Evolutionary conservation across 2,113 vertebrate genomes (phyloP).

Genomic region (Litocranius walleri): DNA sequence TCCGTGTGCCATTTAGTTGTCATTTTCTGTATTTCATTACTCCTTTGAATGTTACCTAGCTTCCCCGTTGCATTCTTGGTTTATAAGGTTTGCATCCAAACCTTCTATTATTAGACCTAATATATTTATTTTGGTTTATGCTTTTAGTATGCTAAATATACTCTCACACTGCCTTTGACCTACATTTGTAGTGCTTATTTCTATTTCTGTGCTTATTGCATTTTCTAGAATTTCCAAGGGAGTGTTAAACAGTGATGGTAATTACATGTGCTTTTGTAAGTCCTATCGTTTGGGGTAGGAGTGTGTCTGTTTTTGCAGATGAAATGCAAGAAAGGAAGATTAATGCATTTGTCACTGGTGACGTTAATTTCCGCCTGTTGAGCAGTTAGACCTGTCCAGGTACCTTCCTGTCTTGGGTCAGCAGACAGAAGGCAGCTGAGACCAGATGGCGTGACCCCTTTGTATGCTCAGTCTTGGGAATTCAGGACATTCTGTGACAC

Average conservation of each 20-base stretch:
- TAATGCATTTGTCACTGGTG: background rate
- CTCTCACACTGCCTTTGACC: fast-evolving
- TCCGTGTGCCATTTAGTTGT: fast-evolving
- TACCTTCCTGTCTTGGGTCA: background rate
- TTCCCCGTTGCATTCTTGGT: background rate
- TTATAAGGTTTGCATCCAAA: background rate
- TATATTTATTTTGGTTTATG: background rate
- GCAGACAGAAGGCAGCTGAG: background rate
- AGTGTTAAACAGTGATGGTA: background rate
- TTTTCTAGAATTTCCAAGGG: background rate
- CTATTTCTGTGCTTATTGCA: background rate
- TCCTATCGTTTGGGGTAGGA: background rate
- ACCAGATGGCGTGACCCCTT: fast-evolving
- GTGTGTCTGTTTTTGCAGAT: slow-evolving; percentile 63
- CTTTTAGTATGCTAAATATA: fast-evolving
- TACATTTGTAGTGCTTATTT: background rate
- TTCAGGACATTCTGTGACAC: background rate
- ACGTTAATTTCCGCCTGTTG: background rate
- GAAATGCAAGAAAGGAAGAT: slow-evolving; percentile 7
- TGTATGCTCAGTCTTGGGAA: background rate
- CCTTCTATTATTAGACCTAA: background rate
- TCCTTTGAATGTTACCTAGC: background rate
- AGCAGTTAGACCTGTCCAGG: background rate
- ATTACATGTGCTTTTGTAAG: background rate
- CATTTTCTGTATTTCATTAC: background rate